phyloP scores from a whole-genome alignment of 2,888 invertebrate genomes.

The Volucella zonaria region DNA sequence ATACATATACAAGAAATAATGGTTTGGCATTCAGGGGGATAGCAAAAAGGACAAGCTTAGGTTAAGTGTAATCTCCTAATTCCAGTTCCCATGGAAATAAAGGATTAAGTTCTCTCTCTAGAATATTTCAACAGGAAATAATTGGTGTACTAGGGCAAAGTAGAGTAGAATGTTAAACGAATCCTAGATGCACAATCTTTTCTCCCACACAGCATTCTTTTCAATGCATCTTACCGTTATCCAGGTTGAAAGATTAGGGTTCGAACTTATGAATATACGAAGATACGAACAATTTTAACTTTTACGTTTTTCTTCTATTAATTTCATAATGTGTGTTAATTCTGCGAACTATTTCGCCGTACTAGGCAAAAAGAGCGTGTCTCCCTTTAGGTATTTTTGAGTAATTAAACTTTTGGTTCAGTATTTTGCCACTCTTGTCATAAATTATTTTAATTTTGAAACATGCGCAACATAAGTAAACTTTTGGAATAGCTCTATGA shows the following conservation, averaged over 20 bases:
- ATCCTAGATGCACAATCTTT: neutral
- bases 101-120: conserved; percentile 46
- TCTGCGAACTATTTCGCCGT: too few relatives aligned
- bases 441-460: too few relatives aligned
- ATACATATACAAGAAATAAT: neutral
- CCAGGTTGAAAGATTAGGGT: conserved; percentile 12
- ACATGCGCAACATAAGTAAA: too few relatives aligned
- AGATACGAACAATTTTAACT: too few relatives aligned
- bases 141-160: conserved; percentile 10
- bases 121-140: conserved; percentile 24
- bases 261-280: neutral
- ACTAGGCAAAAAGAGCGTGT: too few relatives aligned
- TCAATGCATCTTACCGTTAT: neutral
- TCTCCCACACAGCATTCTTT: too few relatives aligned
- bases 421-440: too few relatives aligned
- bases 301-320: too few relatives aligned
- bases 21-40: neutral
- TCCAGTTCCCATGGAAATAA: conserved; percentile 46
- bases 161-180: neutral
- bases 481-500: too few relatives aligned
- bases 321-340: too few relatives aligned
- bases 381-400: too few relatives aligned
- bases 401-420: too few relatives aligned
- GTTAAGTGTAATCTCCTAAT: conserved; percentile 51
- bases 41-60: conserved; percentile 22